Evolutionary conservation across 2,113 vertebrate species (phyloP).

Genomic region (Coregonus clupeaformis): DNA sequence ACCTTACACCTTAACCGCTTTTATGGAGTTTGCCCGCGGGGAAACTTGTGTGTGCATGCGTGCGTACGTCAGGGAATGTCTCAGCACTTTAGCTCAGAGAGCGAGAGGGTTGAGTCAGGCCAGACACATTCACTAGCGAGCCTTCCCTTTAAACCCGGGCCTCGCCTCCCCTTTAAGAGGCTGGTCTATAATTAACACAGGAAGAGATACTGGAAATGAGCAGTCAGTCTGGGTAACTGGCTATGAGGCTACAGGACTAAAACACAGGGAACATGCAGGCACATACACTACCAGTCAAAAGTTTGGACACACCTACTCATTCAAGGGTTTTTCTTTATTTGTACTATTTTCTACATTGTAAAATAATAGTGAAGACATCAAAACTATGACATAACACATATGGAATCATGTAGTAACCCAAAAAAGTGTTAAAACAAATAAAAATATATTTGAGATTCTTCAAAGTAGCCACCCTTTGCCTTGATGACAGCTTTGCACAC

Average conservation of each 20-base stretch:
- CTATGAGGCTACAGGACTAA: slow-evolving; percentile 43
- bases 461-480: too few relatives aligned
- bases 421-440: too few relatives aligned
- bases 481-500: too few relatives aligned
- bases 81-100: background rate
- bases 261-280: slow-evolving; percentile 45
- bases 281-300: too few relatives aligned
- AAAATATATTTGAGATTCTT: too few relatives aligned
- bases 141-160: slow-evolving; percentile 51
- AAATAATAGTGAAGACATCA: too few relatives aligned
- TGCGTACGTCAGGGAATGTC: background rate
- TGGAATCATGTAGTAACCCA: too few relatives aligned
- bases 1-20: background rate
- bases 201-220: slow-evolving; percentile 71
- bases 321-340: too few relatives aligned
- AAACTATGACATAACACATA: too few relatives aligned
- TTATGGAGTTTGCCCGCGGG: background rate
- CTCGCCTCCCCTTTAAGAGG: slow-evolving; percentile 67
- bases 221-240: slow-evolving; percentile 69
- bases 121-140: slow-evolving; percentile 61
- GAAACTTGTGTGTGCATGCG: too few relatives aligned
- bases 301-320: too few relatives aligned
- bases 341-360: too few relatives aligned
- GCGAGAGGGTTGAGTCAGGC: slow-evolving; percentile 65
- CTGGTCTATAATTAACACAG: slow-evolving; percentile 75